phyloP scores from a whole-genome alignment of 2,113 vertebrate species.

The Todiramphus saurophagus region DNA sequence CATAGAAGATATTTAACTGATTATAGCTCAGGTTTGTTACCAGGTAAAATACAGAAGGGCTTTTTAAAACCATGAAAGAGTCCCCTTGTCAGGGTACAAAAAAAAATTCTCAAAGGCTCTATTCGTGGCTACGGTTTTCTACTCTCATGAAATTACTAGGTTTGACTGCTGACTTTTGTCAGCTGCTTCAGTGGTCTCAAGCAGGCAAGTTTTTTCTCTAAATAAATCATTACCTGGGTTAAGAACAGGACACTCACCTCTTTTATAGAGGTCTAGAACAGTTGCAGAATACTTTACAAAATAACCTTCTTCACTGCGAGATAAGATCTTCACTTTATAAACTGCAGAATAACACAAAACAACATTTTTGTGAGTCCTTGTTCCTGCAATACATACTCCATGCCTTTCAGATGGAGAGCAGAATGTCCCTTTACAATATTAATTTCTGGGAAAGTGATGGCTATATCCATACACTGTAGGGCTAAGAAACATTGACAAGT shows the following conservation, averaged over 20 bases:
- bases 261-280: slow-evolving; percentile 82
- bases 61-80: neutral
- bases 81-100: neutral
- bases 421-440: neutral
- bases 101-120: neutral
- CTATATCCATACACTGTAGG: neutral
- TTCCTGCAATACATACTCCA: neutral
- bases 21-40: neutral
- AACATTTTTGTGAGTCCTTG: neutral
- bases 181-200: neutral
- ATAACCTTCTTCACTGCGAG: slow-evolving; percentile 78
- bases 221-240: neutral
- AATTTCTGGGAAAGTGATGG: neutral
- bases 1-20: neutral
- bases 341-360: slow-evolving; percentile 58
- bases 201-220: neutral
- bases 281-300: slow-evolving; percentile 83
- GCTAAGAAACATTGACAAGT: neutral
- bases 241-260: slow-evolving; percentile 67
- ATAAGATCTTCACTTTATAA: slow-evolving; percentile 81
- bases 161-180: neutral
- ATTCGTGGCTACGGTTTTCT: neutral
- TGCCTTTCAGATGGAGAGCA: neutral
- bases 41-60: neutral
- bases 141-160: neutral